Evolutionary conservation across 2,113 vertebrate genomes (phyloP).

Genomic region (Callorhinus ursinus): DNA sequence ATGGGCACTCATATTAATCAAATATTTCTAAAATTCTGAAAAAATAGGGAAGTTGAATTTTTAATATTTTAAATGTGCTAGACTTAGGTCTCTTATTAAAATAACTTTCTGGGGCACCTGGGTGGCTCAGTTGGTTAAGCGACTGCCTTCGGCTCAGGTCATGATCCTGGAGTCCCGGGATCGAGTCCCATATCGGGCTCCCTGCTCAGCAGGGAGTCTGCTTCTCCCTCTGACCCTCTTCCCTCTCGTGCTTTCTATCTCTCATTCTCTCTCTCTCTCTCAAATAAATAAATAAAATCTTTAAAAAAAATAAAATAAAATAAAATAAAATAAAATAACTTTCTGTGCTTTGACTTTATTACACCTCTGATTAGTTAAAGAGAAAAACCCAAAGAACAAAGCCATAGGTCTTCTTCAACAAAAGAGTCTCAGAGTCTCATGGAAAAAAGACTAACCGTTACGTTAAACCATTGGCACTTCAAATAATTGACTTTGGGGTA

Average conservation of each 20-base stretch:
- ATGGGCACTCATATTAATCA: not conserved
- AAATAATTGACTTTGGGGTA: not conserved
- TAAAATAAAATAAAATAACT: too few relatives aligned
- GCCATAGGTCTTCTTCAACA: not conserved
- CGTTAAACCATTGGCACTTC: not conserved
- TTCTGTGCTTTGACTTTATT: conserved; percentile 1
- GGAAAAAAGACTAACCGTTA: not conserved
- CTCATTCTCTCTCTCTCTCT: too few relatives aligned
- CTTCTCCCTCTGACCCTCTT: too few relatives aligned
- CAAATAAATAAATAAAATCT: too few relatives aligned
- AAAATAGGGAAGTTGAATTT: conserved; percentile 14
- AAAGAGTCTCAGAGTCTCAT: not conserved
- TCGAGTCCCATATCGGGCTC: too few relatives aligned
- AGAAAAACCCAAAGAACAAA: not conserved
- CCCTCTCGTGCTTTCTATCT: too few relatives aligned
- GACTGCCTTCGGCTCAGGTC: too few relatives aligned
- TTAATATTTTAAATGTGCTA: not conserved
- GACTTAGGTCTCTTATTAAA: not conserved
- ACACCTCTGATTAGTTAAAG: not conserved
- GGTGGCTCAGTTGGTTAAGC: too few relatives aligned
- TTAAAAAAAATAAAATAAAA: too few relatives aligned
- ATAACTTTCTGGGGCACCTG: not conserved
- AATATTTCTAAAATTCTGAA: conserved; percentile 26
- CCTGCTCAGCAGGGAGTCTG: too few relatives aligned
- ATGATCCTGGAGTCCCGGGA: too few relatives aligned